These are phyloP conservation scores for Acridotheres tristis DNA, from an alignment of 2,797 vertebrate genomes.

Conservation along the genomic window DNA sequence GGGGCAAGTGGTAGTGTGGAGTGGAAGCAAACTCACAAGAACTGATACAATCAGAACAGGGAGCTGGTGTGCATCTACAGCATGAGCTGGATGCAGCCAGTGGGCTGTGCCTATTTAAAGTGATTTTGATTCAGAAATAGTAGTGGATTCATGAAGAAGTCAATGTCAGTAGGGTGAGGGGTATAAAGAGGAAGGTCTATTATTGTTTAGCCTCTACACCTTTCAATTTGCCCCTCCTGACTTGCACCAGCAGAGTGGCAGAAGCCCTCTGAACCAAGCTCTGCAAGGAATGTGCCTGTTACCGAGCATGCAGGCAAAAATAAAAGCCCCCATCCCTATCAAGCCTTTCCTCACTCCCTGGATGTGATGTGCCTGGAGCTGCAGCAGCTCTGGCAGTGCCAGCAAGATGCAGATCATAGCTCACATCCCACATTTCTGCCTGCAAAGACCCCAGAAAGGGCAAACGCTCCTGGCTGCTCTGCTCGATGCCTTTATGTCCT, in stretches of 20 bases:
- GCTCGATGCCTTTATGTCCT: background rate
- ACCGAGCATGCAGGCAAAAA: background rate
- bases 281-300: background rate
- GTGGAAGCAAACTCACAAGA: background rate
- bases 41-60: background rate
- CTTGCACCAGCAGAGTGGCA: background rate
- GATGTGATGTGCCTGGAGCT: background rate
- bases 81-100: background rate
- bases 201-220: background rate
- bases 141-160: background rate
- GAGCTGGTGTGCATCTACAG: background rate
- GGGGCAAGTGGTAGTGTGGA: background rate
- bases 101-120: background rate
- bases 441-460: background rate
- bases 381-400: background rate
- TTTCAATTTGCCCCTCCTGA: background rate
- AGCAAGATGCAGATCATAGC: background rate
- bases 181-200: background rate
- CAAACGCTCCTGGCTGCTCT: background rate
- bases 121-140: background rate
- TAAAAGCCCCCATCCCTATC: fast-evolving
- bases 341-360: background rate
- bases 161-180: background rate
- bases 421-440: background rate
- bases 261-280: background rate